Evolutionary conservation across 2,888 invertebrate species (phyloP).

Genomic region (Meghimatium bilineatum): DNA sequence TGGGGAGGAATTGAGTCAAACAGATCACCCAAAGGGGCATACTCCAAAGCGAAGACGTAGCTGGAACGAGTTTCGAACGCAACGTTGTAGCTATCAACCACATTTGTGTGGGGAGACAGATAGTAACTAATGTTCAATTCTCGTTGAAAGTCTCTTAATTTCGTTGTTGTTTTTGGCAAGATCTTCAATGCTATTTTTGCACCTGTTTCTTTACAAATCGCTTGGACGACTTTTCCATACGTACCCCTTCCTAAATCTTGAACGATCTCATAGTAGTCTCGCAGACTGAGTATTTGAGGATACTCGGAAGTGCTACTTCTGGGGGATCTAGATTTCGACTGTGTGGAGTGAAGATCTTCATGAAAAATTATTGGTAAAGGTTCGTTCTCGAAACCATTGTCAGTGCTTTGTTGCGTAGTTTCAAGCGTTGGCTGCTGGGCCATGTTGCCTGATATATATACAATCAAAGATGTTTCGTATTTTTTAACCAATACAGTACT

Average conservation of each 20-base stretch:
- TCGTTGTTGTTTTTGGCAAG: conserved; percentile 78
- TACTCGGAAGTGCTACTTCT: conserved; percentile 69
- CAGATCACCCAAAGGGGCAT: conserved; percentile 94
- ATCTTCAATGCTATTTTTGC: conserved; percentile 94
- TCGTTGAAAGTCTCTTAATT: conserved; percentile 91
- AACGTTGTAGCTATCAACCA: conserved; percentile 96
- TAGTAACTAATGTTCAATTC: conserved; percentile 98
- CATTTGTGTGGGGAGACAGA: conserved; percentile 93
- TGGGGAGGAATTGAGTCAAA: conserved; percentile 83
- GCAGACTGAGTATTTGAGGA: conserved; percentile 80
- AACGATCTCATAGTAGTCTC: conserved; percentile 93
- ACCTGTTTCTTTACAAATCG: conserved; percentile 93
- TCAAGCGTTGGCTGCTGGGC: neutral
- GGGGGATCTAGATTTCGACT: conserved; percentile 56
- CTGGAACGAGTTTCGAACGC: conserved; percentile 93
- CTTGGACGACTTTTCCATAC: conserved; percentile 94
- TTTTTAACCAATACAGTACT: too few species aligned
- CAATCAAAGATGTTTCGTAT: neutral
- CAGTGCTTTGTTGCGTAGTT: conserved; percentile 10
- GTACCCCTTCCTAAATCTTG: conserved; percentile 96
- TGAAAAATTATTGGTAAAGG: conserved; percentile 9
- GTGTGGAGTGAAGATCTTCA: neutral
- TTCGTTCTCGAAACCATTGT: neutral
- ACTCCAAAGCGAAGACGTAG: conserved; percentile 96
- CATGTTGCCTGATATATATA: neutral